These are phyloP conservation scores for Argentina silus DNA, from an alignment of 2,797 vertebrate genomes.

Conservation along the genomic window DNA sequence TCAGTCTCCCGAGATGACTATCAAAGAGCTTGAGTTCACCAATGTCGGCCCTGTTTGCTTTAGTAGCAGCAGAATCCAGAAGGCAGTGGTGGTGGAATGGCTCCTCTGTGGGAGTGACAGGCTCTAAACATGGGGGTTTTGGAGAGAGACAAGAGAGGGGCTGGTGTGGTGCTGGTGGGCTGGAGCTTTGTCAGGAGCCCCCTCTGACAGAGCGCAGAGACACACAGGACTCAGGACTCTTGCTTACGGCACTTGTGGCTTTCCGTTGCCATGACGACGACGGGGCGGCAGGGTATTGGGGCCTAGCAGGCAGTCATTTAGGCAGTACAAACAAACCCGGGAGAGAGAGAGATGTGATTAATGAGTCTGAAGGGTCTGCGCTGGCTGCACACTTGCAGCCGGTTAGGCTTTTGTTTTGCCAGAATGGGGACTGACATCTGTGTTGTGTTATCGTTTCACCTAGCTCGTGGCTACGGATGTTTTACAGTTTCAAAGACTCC, in stretches of 20 bases:
- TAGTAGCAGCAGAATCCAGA: slow-evolving; percentile 36
- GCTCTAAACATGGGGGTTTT: slow-evolving; percentile 38
- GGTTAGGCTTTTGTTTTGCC: slow-evolving; percentile 62
- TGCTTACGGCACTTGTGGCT: slow-evolving; percentile 55
- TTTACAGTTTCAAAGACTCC: slow-evolving; percentile 50
- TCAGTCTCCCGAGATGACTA: slow-evolving; percentile 20
- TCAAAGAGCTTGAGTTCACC: slow-evolving; percentile 38
- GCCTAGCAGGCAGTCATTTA: slow-evolving; percentile 70
- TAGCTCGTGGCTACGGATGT: slow-evolving; percentile 64
- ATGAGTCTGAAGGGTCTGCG: slow-evolving; percentile 64
- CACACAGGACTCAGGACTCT: slow-evolving; percentile 50
- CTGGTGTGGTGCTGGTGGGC: slow-evolving; percentile 37
- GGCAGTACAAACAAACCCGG: slow-evolving; percentile 70
- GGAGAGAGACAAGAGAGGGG: slow-evolving; percentile 26
- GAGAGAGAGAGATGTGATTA: slow-evolving; percentile 69
- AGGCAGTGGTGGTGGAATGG: slow-evolving; percentile 23
- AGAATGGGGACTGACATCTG: slow-evolving; percentile 66
- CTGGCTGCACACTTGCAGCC: slow-evolving; percentile 56
- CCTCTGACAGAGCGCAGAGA: slow-evolving; percentile 50
- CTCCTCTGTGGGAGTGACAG: slow-evolving; percentile 52
- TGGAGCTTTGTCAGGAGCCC: slow-evolving; percentile 33
- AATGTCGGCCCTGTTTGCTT: slow-evolving; percentile 32
- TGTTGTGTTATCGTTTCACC: slow-evolving; percentile 72
- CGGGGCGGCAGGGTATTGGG: slow-evolving; percentile 53
- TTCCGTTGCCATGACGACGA: slow-evolving; percentile 55